A percentile compares a stretch with the other conserved stretches of the same genome.
These are phyloP conservation scores for Apis mellifera DNA, from an alignment of 1,140 invertebrate species.

Conservation along the genomic window Amel_HAv3.1 CM009938.2:3045501-3046000, in stretches of 20 bases:
- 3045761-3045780: too few species aligned
- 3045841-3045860: neutral
- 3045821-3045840: neutral
- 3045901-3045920: neutral
- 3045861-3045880: neutral
- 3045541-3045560: neutral
- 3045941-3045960: constrained; percentile 6
- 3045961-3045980: constrained; percentile 13
- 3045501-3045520: neutral
- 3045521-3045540: accelerated
- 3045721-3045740: neutral
- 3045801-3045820: neutral
- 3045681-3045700: accelerated
- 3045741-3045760: neutral
- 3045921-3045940: neutral
- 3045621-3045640: neutral
- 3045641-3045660: neutral
- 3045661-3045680: neutral
- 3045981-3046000: constrained; percentile 77
- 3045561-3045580: neutral
- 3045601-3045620: neutral
- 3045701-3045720: neutral
- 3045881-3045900: neutral
- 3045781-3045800: neutral
- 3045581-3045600: neutral